Base-by-base conservation (phyloP, 2,888 invertebrate genomes). In the Andrena fulva region DNA sequence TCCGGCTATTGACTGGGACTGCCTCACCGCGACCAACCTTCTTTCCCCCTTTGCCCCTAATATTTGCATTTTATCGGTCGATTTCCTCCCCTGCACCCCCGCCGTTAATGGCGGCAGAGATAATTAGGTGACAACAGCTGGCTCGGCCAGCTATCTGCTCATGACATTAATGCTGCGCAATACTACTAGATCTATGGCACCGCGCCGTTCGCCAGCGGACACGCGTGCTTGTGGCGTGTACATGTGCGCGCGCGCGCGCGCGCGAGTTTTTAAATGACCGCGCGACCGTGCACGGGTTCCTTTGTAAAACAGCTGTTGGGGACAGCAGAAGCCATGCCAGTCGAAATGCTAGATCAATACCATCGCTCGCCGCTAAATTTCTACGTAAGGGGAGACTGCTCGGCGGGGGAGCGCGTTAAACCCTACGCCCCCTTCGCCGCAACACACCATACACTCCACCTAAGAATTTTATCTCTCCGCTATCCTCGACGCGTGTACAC, bases 71-170 rank as follows among this genome's bases (percentile, higher is more conserved):
- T 87, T 80, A 85, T 87, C 85, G 74, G 68, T 70, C 66, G 76
- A 77, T 76, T 85, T 80, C 78, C 78, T 50, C 64, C 77, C 52
- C 54, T 27, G 74, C 42, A 76, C 70, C 81, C 75, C 77, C 71
- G 62, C 74, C 74, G 72, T 71, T 80, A 87, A 84, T 82, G 82
- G 76, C 75, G 64, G 60, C 74, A 75, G 73, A 86, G 85, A 89
- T 89, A 87, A 87, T 89, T 87, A 87, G 89, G 85, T 85, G 87
- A 86, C 87, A 89, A 87, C 87, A 89, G 87, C 89, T 89, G 89
- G 76, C 85, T 73, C 64, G 79, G 33, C 63, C 70, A 75, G 59
- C 67, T 89, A 86, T 89, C 86, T 77, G 72, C 66, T 80, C 84
- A 68, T 31, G 80, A 78, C 75, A 84, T 85, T 87, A 85, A 83